phyloP scores from a whole-genome alignment of 2,888 invertebrate species.

The Ametastegia equiseti region DNA sequence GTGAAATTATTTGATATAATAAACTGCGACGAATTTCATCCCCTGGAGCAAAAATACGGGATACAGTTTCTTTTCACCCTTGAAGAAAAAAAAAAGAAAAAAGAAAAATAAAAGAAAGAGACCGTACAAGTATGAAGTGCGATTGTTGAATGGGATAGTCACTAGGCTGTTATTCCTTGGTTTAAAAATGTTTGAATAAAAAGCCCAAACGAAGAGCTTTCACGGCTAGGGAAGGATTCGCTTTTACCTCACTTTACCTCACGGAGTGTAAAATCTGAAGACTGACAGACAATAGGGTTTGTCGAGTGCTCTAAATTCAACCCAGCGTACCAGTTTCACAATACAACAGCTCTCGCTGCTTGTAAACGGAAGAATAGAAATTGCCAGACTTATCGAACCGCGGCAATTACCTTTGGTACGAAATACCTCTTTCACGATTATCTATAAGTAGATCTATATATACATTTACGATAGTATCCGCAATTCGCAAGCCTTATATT shows the following conservation, averaged over 20 bases:
- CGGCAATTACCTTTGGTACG: constrained; percentile 19
- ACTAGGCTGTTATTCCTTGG: background rate
- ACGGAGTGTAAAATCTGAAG: constrained; percentile 16
- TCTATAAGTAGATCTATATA: no score
- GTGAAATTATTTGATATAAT: background rate
- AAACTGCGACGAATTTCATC: no score
- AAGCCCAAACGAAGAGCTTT: background rate
- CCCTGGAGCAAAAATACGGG: no score
- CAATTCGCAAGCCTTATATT: background rate
- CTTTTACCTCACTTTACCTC: background rate
- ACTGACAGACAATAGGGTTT: constrained; percentile 11
- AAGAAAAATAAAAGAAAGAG: no score
- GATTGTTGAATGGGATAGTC: no score
- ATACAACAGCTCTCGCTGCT: constrained; percentile 4
- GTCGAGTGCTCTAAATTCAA: constrained; percentile 37
- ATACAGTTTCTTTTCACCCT: no score
- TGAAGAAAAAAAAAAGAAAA: no score
- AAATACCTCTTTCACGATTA: background rate
- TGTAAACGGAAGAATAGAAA: constrained; percentile 22
- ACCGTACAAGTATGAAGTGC: no score
- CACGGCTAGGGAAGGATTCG: background rate
- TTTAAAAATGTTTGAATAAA: constrained; percentile 16
- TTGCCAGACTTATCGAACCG: constrained; percentile 35
- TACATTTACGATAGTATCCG: no score
- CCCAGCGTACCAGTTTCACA: background rate